Evolutionary conservation across 2,888 invertebrate genomes (phyloP).

Genomic region (Tubulanus polymorphus): DNA sequence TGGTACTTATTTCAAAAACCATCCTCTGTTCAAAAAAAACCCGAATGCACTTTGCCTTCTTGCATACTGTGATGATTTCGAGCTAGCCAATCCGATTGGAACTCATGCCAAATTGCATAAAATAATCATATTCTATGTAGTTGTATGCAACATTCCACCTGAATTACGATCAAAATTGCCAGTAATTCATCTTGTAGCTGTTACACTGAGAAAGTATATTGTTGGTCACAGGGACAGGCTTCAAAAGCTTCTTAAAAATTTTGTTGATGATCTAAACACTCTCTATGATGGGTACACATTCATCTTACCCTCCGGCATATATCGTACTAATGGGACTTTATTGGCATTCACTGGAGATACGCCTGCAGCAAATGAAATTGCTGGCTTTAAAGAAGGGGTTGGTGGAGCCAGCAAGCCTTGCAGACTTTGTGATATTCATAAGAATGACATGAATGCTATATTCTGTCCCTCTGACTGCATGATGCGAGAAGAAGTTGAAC

Average conservation of each 20-base stretch:
- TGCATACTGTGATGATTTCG: slow-evolving; percentile 1
- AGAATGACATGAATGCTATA: neutral
- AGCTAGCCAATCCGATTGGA: neutral
- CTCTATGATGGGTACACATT: neutral
- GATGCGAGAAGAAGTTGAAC: neutral
- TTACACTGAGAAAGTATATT: neutral
- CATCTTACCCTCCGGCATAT: neutral
- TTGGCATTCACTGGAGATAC: neutral
- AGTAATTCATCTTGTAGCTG: neutral
- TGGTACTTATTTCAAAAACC: neutral
- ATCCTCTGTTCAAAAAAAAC: neutral
- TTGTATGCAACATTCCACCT: neutral
- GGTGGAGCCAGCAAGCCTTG: neutral
- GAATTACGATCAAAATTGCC: neutral
- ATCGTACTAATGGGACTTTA: neutral
- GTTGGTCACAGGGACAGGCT: slow-evolving; percentile 1
- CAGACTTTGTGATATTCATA: neutral
- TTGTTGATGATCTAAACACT: neutral
- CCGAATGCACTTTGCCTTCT: neutral
- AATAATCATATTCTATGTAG: neutral
- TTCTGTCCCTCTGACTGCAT: neutral
- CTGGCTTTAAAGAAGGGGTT: neutral
- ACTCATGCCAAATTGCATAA: neutral
- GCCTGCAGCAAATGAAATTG: neutral
- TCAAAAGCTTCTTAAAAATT: neutral